Base-by-base conservation (phyloP, 2,888 invertebrate species). In the Portevinia maculata region DNA sequence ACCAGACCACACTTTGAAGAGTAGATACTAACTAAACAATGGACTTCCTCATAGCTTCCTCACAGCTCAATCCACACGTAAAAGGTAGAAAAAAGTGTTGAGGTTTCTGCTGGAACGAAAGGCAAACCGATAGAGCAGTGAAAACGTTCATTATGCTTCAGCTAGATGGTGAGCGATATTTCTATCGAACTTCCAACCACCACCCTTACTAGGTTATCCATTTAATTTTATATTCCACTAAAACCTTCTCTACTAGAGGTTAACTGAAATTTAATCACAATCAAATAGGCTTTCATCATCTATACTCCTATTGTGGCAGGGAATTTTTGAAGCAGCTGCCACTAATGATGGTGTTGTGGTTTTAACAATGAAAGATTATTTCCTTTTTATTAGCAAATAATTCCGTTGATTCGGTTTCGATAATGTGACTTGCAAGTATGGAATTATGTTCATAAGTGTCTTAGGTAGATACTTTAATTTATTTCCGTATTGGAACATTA, bases 181-280 rank as follows among this genome's bases (percentile, higher is more conserved):
- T 3, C 24, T 24, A 5, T 24, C 5, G 2, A 30, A 60, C 41
- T 60, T 73, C 32, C n/a, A 59, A 60, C 46, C 59, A 73, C 37
- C 44, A 73, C 52, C 34, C 46, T 41, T 21, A 34, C 21, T 60
- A 8, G 52, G 32, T 79, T 52, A 60, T 53, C 59, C 39, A 41
- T 73, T 73, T 67, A 24, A 79, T 79, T 79, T 75, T 46, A 67
- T 39, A 44, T 28, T 13, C 44, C 41, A 50, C 41, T 46, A 60
- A 15, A 53, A 15, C 60, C 13, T 67, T 60, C 5, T 34, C 34
- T 13, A 60, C 48, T 28, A 8, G 41, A 62, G 78, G 57, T 65
- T 60, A 69, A 75, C 39, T 48, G 62, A 53, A 70, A 28, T 76
- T 76, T 39, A 60, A 73, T 67, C 44, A 39, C 30, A 41, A 13